Evolutionary conservation across 2,888 invertebrate species (phyloP), one percentile per base, ranked within the genome.

Genomic region (Ellobium chinense): DNA sequence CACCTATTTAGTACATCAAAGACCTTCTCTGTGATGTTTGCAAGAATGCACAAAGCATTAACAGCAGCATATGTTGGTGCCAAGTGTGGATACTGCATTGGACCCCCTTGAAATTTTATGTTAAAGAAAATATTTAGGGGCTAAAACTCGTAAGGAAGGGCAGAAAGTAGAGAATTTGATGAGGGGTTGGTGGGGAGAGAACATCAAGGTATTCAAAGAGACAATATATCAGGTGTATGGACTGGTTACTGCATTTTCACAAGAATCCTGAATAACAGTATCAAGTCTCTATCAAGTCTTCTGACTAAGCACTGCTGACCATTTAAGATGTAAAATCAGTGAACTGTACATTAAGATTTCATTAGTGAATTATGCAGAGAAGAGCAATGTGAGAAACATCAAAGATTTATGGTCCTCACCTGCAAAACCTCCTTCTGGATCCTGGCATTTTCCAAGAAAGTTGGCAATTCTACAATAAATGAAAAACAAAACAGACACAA

Each of bases 61-160:
- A 99, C 96, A 83, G 99, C 98, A 68, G 99, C 99, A 94, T 99
- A 99, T 0, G 99, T 99, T 3, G 99, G 96, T 0, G 99, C 99
- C 81, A 99, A 94, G 94, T 99, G 99, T 29, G 99, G 95, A 89
- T 95, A 94, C 93, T 99, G 99, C 0, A 96, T 95, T 0, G 99
- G 99, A 0, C 99, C 99, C 77, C 99, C 99, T 80, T 96, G 96
- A 94, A 85, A 5, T n/a, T 27, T n/a, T 3, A 37, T 9, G 34
- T 74, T 60, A 72, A 58, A 36, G n/a, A n/a, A n/a, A n/a, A n/a
- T n/a, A n/a, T n/a, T n/a, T n/a, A 54, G 54, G 54, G 54, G 9
- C 12, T 54, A 54, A 54, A 54, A 54, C 18, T 14, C 18, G 54
- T 54, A 54, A 54, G n/a, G 9, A 14, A 31, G 31, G n/a, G n/a